Evolutionary conservation across 2,888 invertebrate species (phyloP).

Genomic region (Lasioglossum malachurum): DNA sequence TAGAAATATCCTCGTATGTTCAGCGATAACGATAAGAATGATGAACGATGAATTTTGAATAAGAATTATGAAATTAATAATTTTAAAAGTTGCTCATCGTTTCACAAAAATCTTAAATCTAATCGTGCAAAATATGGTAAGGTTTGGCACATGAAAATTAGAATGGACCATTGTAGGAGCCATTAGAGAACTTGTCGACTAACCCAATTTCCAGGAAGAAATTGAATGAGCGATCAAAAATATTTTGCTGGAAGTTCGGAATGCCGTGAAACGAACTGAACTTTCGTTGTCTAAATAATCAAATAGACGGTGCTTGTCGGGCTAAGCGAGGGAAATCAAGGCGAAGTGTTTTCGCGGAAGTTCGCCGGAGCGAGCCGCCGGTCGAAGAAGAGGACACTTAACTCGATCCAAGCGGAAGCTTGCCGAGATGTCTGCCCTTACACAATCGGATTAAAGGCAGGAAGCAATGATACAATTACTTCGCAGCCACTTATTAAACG

Average conservation of each 20-base stretch:
- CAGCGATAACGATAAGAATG: no score
- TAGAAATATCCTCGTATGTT: no score
- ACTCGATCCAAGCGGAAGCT: slow-evolving; percentile 31
- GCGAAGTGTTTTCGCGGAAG: slow-evolving; percentile 1
- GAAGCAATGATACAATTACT: slow-evolving; percentile 54
- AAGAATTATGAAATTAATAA: no score
- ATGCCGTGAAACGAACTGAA: neutral
- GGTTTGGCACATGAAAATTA: no score
- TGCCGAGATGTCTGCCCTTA: slow-evolving; percentile 28
- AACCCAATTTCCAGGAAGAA: neutral
- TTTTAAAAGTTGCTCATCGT: no score
- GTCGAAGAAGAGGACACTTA: slow-evolving; percentile 12
- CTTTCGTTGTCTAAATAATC: neutral
- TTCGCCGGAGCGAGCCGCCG: neutral
- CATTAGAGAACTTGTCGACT: neutral
- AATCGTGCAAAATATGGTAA: neutral
- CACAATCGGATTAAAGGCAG: slow-evolving; percentile 52
- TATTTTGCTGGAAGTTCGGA: neutral
- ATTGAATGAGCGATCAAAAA: neutral
- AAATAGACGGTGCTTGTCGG: neutral
- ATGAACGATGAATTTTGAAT: no score
- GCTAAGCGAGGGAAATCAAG: neutral
- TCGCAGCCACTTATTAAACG: slow-evolving; percentile 44
- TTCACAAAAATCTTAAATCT: no score
- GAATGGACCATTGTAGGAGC: neutral